Evolutionary conservation across 2,113 vertebrate species (phyloP).

Genomic region (Antennarius striatus): DNA sequence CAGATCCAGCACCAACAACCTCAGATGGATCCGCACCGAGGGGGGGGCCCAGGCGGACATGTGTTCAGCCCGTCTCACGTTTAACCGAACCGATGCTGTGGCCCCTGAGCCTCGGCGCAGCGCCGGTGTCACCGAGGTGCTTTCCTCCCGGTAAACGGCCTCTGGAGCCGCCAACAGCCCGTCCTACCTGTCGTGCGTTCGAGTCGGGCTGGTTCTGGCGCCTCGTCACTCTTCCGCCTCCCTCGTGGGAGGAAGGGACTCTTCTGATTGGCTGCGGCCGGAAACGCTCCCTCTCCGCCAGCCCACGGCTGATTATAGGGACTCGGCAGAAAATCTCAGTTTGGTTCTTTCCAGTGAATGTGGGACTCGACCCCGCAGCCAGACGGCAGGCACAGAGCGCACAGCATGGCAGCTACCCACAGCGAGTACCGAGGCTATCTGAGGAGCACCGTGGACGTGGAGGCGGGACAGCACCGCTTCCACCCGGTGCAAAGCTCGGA

Average conservation of each 20-base stretch:
- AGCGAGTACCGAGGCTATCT: conserved; percentile 79
- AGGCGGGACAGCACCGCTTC: conserved; percentile 75
- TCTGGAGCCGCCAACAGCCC: conserved; percentile 29
- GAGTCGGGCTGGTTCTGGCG: conserved; percentile 11
- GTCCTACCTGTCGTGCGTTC: conserved; percentile 47
- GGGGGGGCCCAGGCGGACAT: too few species aligned
- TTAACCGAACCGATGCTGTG: too few species aligned
- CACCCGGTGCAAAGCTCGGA: conserved; percentile 71
- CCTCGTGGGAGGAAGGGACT: not conserved
- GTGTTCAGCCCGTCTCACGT: too few species aligned
- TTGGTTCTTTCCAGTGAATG: conserved; percentile 62
- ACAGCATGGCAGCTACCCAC: conserved; percentile 80
- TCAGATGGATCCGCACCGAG: too few species aligned
- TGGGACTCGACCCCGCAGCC: conserved; percentile 51
- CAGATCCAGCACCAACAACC: too few species aligned
- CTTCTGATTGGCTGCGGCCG: conserved; percentile 74
- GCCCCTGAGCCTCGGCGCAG: too few species aligned
- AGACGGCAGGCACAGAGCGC: conserved; percentile 42
- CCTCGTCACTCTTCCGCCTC: not conserved
- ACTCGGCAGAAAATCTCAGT: conserved; percentile 39
- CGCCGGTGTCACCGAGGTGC: too few species aligned
- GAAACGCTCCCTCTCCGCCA: conserved; percentile 54
- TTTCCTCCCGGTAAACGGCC: not conserved
- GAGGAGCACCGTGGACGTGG: conserved; percentile 75
- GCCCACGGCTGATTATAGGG: conserved; percentile 74